Conservation (phyloP, 1,140 invertebrate species). For the Hyles vespertilio region DNA sequence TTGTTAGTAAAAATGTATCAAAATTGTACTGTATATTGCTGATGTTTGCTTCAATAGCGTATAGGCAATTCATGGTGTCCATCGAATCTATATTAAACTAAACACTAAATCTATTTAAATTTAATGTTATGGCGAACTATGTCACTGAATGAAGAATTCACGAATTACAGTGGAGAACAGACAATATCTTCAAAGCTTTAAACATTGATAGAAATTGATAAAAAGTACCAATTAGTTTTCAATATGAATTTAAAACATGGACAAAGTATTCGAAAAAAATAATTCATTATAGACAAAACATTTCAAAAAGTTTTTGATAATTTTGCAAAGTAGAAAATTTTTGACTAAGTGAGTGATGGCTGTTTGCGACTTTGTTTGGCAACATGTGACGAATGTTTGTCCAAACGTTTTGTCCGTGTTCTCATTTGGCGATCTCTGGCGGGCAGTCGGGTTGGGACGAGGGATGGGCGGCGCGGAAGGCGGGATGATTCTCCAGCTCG, state of each 20-base stretch:
- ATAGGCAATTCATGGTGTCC: background rate
- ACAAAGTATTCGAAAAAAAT: no score
- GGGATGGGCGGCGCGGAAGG: slow-evolving; percentile 91
- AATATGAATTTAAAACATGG: no score
- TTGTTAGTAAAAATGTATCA: no score
- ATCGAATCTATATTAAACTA: background rate
- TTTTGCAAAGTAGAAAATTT: background rate
- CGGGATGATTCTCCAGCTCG: slow-evolving; percentile 89
- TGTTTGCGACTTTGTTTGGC: background rate
- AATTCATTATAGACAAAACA: no score
- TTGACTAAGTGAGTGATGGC: background rate
- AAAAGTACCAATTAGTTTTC: no score
- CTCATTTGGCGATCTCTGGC: slow-evolving; percentile 86
- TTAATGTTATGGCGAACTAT: background rate
- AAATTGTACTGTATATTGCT: no score
- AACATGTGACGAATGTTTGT: background rate
- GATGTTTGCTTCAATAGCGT: no score
- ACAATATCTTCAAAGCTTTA: no score
- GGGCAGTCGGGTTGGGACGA: slow-evolving; percentile 95
- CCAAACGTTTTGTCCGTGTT: background rate
- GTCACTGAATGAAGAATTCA: background rate
- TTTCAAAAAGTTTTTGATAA: no score
- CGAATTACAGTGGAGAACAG: background rate
- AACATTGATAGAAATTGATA: no score
- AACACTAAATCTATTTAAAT: background rate